Percentiles rank a stretch among this genome's conserved stretches.
phyloP scores from a whole-genome alignment of 2,797 vertebrate genomes.

The Alosa sapidissima region DNA sequence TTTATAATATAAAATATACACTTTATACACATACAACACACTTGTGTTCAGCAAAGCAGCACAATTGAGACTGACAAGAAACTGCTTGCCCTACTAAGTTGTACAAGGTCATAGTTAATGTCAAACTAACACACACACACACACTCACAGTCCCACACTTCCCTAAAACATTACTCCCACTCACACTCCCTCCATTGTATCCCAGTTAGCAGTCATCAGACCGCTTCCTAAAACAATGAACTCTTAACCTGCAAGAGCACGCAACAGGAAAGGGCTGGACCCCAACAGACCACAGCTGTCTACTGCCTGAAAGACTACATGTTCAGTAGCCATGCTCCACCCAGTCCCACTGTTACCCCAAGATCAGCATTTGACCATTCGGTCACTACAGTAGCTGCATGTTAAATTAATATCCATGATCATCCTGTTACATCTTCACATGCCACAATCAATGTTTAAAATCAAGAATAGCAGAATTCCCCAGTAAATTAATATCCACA shows the following conservation, averaged over 20 bases:
- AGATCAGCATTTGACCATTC: neutral
- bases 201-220: constrained; percentile 52
- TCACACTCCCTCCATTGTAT: constrained; percentile 59
- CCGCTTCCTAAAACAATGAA: constrained; percentile 60
- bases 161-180: constrained; percentile 42
- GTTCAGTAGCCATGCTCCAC: neutral
- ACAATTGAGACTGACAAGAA: neutral
- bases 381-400: neutral
- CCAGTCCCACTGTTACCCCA: neutral
- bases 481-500: neutral
- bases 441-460: neutral
- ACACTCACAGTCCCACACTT: constrained; percentile 8
- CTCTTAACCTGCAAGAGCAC: constrained; percentile 29
- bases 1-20: too few species aligned
- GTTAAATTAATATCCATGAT: neutral
- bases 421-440: neutral
- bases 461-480: neutral
- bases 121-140: neutral
- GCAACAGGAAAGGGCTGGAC: constrained; percentile 10
- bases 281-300: constrained; percentile 1
- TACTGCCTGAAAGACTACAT: neutral
- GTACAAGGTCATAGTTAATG: constrained; percentile 1
- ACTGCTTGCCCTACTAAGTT: neutral
- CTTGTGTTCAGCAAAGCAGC: neutral
- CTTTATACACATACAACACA: neutral